Evolutionary conservation across 2,797 vertebrate species (phyloP), one percentile per base, ranked within the genome.

Genomic region (Galago senegalensis): DNA sequence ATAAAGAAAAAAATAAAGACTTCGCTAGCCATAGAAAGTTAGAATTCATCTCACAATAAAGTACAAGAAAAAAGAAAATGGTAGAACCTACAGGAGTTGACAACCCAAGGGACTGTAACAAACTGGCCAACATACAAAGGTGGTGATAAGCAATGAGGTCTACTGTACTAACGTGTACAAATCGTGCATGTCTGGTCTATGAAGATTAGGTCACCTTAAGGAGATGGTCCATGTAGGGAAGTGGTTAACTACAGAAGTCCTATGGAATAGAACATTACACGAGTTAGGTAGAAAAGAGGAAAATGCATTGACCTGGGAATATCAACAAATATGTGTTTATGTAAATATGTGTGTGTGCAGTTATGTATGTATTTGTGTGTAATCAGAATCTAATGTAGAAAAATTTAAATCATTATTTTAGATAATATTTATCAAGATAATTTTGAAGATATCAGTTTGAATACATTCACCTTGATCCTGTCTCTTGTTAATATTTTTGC

Each of bases 351-450:
- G 13, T 46, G 29, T 37, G 16, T 49, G 29, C 43, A 25, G 23
- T 29, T 67, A 25, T 65, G 27, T n/a, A 1, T 63, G 25, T 61
- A 16, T 16, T 14, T 18, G 29, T 31, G 4, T 70, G 18, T 31
- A 34, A 40, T 82, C 3, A 87, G 18, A 77, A 79, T 60, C 27
- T 60, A 82, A 91, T 25, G 46, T 27, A 58, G 67, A 43, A 40
- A 21, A 37, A 92, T 46, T 70, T 63, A n/a, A 65, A 72, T 76
- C 20, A 82, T 21, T 86, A 7, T 20, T 75, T 84, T 88, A 16
- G 29, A 93, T 83, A 95, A 58, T 90, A 75, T 70, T 77, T 46
- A 73, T 70, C 34, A 82, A 87, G 43, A 53, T n/a, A 79, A 90
- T 69, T 83, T 83, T 77, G 1, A 79, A 29, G 56, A 31, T 31